Conservation (phyloP, 2,113 vertebrate genomes). For the Hippocampus mohnikei region DNA sequence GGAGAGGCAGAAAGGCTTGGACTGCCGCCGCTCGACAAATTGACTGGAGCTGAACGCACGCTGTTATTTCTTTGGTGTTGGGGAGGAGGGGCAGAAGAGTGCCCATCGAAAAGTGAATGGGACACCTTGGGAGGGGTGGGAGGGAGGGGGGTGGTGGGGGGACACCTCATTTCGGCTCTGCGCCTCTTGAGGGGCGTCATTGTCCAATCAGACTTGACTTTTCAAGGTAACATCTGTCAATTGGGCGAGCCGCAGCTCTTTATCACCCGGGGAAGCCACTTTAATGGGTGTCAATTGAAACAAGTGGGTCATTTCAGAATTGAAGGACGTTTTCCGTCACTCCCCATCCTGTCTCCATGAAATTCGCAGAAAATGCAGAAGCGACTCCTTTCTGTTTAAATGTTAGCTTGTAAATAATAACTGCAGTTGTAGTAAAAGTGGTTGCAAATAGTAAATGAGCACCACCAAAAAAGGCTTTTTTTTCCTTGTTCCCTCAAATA, state of each 20-base stretch:
- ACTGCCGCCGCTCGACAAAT: conserved; percentile 77
- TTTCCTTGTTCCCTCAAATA: background rate
- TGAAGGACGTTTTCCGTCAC: background rate
- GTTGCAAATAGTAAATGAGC: background rate
- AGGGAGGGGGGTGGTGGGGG: background rate
- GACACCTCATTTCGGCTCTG: conserved; percentile 24
- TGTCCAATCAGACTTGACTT: conserved; percentile 29
- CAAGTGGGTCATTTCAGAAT: background rate
- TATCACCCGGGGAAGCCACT: background rate
- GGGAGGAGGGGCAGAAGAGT: conserved; percentile 82
- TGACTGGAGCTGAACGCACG: conserved; percentile 85
- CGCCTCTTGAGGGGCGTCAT: conserved; percentile 24
- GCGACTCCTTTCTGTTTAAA: background rate
- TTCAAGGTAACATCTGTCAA: conserved; percentile 3
- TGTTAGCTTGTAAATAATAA: background rate
- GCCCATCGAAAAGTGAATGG: conserved; percentile 68
- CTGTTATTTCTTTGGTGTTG: conserved; percentile 84
- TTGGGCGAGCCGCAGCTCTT: background rate
- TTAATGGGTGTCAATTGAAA: background rate
- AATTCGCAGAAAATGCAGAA: background rate
- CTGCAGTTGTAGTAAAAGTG: background rate
- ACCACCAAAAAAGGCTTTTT: background rate
- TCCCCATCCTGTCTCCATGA: too few relatives aligned
- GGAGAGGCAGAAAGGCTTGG: conserved; percentile 60
- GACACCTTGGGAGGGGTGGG: conserved; percentile 51